These are phyloP conservation scores for Drosophila putrida DNA, from an alignment of 2,888 invertebrate species.

Conservation along the genomic window DNA sequence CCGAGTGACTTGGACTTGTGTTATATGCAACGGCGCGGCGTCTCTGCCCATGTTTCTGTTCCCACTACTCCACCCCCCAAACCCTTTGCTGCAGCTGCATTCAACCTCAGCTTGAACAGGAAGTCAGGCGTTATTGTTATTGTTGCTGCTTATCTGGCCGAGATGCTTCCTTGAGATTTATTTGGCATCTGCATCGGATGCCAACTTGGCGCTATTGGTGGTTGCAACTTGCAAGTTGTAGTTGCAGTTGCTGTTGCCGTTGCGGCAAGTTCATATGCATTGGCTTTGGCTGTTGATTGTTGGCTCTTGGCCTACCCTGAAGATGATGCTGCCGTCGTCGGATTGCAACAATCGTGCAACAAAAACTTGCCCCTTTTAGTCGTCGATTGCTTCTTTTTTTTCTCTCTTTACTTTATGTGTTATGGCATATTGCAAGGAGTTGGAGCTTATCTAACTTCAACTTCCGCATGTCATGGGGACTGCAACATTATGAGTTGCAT, in stretches of 20 bases:
- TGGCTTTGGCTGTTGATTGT: conserved; percentile 71
- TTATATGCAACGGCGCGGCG: conserved; percentile 11
- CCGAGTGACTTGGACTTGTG: conserved; percentile 78
- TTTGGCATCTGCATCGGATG: conserved; percentile 70
- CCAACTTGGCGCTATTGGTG: conserved; percentile 35
- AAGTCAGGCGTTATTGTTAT: conserved; percentile 66
- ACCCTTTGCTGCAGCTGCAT: conserved; percentile 50
- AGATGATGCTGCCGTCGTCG: conserved; percentile 35
- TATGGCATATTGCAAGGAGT: conserved; percentile 7
- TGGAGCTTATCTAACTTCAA: conserved; percentile 77
- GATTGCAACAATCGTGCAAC: conserved; percentile 55
- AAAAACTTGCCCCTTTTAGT: conserved; percentile 38
- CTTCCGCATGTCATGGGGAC: conserved; percentile 78
- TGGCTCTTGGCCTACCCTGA: conserved; percentile 58
- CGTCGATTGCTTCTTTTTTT: conserved; percentile 17
- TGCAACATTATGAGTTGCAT: conserved; percentile 74
- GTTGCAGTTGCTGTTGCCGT: conserved; percentile 12
- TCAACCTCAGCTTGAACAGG: conserved; percentile 75
- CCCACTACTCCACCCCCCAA: conserved; percentile 6
- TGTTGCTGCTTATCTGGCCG: conserved; percentile 74
- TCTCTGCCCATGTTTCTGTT: not conserved
- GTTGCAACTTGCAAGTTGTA: conserved; percentile 12
- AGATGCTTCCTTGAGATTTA: conserved; percentile 84
- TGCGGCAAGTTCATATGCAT: conserved; percentile 59
- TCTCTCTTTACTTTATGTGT: conserved; percentile 17